Base-by-base conservation (phyloP, 53 echinoderm and acorn worm genomes). In the Echinarachnius parma region DNA sequence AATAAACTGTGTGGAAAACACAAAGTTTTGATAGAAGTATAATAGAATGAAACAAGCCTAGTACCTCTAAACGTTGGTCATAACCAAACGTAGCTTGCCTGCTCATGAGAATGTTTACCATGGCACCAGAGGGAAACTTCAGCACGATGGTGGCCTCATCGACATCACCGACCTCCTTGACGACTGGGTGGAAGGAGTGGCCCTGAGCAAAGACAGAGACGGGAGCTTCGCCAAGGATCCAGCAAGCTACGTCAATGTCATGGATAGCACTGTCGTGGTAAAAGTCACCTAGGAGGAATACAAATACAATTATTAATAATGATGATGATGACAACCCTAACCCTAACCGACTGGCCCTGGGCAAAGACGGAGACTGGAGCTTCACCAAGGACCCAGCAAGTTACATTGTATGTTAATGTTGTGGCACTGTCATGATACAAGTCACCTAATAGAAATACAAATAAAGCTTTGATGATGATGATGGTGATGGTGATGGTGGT, bases 21-120 rank as follows among this genome's bases (percentile, higher is more conserved):
- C 30, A n/a, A n/a, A n/a, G n/a, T n/a, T n/a, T n/a, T n/a, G n/a
- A n/a, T n/a, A n/a, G n/a, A n/a, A n/a, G n/a, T 29, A 24, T 8
- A 21, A 18, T 5, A 3, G 11, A 1, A 26, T 44, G 45, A 44
- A 44, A 44, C 10, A 2, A 15, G 30, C 16, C 2, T 21, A 3
- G 3, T 76, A 89, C 93, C 86, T 93, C 89, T 5, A 93, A 19
- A 19, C 93, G 74, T 47, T 93, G 93, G 53, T 93, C 93, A 37
- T 89, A 93, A 1, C 93, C 93, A 61, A 79, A 93, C 20, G 26
- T 33, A 10, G 89, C 81, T 23, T 86, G 31, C 13, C 93, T 59
- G 26, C 77, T 89, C 24, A 89, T 16, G n/a, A 85, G 85, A 19
- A 89, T 84, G 13, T 50, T 53, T 9, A 80, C 88, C 3, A 93